These are phyloP conservation scores for Drosophila equinoxialis DNA, from an alignment of 1,140 invertebrate genomes.

Conservation along the genomic window DNA sequence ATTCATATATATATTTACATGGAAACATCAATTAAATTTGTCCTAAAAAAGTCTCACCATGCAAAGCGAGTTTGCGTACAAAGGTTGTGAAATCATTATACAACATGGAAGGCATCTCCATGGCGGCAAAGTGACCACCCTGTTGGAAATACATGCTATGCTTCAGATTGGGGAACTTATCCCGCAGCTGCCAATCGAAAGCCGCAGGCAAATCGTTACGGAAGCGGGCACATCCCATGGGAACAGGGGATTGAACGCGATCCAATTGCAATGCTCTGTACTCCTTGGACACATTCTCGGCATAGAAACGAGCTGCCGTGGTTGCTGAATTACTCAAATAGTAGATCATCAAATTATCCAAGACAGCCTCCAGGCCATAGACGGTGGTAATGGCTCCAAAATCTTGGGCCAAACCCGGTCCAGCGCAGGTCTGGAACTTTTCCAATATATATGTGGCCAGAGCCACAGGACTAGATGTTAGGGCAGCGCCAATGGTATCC, in stretches of 20 bases:
- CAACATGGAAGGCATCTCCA: slow-evolving; percentile 90
- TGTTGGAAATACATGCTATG: slow-evolving; percentile 86
- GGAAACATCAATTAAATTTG: not conserved
- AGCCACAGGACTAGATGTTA: slow-evolving; percentile 88
- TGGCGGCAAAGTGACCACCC: slow-evolving; percentile 94
- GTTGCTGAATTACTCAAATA: slow-evolving; percentile 90
- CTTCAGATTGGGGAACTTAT: slow-evolving; percentile 87
- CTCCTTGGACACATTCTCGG: slow-evolving; percentile 85
- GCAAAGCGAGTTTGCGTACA: slow-evolving; percentile 49
- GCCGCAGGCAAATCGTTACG: slow-evolving; percentile 86
- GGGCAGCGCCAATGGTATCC: slow-evolving; percentile 90
- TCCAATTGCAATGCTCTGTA: slow-evolving; percentile 83
- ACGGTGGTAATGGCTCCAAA: slow-evolving; percentile 85
- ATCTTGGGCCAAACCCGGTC: slow-evolving; percentile 88
- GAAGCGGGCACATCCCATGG: slow-evolving; percentile 87
- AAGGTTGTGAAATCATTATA: slow-evolving; percentile 86
- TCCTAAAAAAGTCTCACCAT: slow-evolving; percentile 5
- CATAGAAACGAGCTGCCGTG: slow-evolving; percentile 89
- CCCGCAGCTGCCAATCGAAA: slow-evolving; percentile 85
- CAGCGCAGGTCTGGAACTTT: slow-evolving; percentile 91
- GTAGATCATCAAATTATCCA: slow-evolving; percentile 96
- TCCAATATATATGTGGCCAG: slow-evolving; percentile 93
- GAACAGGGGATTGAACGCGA: slow-evolving; percentile 86
- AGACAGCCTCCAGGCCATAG: slow-evolving; percentile 88
- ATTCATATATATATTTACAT: not conserved